Evolutionary conservation across 1,140 invertebrate species (phyloP), one percentile per base, ranked within the genome.

Genomic region (Acromyrmex echinatior): DNA sequence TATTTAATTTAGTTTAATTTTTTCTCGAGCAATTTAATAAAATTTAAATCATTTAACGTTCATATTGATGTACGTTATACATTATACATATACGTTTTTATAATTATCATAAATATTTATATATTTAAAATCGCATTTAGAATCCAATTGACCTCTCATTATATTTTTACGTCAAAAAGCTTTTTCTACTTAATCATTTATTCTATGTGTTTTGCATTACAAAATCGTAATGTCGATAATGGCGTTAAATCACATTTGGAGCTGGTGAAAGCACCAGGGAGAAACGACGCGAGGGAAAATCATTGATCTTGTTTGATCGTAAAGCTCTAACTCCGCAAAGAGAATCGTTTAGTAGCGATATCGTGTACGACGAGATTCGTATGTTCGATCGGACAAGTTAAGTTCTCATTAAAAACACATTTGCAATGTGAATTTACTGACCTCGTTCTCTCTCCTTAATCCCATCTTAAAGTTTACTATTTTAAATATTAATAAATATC

Each of bases 291-390:
- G 49, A 63, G 73, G 21, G 70, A 56, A 73, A 66, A 28, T 45
- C 77, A 66, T 78, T 60, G 71, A 65, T 86, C 77, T 89, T 86
- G 85, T 87, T 89, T 87, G 88, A 89, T 90, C 88, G 63, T 62
- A 51, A 89, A 90, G 77, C 80, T 89, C 70, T 1, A 66, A 60
- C 62, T 86, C 56, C 63, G 51, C 77, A 89, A 90, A 90, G 88
- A 87, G 88, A 90, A 90, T 90, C 88, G 85, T 81, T 89, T 87
- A 90, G 71, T 86, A 87, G 21, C 58, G 49, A 87, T 76, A 90
- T 78, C 84, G 58, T 65, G 7, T 60, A 62, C 51, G 31, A 51
- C 25, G 58, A 65, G 51, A 86, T 86, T 77, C 86, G 18, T 56
- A 56, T 53, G 39, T 66, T 87, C 49, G 58, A 81, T 56, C 56